phyloP scores from a whole-genome alignment of 35 echinoderm and acorn worm species.

The Ptychodera flava region DNA sequence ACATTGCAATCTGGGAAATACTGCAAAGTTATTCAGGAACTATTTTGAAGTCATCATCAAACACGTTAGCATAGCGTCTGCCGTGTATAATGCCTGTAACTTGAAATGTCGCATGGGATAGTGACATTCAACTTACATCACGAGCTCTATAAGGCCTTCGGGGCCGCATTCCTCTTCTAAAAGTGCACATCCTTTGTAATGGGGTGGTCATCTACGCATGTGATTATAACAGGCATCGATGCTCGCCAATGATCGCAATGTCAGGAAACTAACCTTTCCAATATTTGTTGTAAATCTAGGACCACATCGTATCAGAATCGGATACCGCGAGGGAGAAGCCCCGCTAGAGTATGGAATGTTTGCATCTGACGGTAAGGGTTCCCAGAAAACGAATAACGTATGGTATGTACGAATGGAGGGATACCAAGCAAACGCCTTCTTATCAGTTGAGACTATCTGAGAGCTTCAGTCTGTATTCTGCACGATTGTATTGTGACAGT shows the following conservation, averaged over 20 bases:
- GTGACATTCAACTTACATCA: background rate
- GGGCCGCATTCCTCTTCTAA: background rate
- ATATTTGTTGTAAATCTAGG: conserved; percentile 14
- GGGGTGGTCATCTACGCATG: background rate
- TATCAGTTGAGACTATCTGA: background rate
- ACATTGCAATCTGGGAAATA: no score
- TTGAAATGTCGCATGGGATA: background rate
- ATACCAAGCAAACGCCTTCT: background rate
- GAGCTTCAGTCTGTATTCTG: background rate
- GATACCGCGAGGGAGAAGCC: conserved; percentile 31
- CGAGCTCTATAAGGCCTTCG: background rate
- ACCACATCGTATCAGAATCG: conserved; percentile 52
- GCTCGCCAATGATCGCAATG: background rate
- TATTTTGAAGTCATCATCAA: background rate
- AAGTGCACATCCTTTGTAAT: background rate
- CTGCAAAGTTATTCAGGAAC: background rate
- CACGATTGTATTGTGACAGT: background rate
- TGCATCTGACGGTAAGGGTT: conserved; percentile 62
- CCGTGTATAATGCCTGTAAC: background rate
- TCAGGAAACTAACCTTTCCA: background rate
- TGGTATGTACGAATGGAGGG: background rate
- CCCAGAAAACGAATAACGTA: background rate
- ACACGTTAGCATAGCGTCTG: background rate
- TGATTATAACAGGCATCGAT: background rate
- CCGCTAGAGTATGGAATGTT: conserved; percentile 71